These are phyloP conservation scores for Littorina saxatilis DNA, from an alignment of 1,140 invertebrate genomes.

Conservation along the genomic window DNA sequence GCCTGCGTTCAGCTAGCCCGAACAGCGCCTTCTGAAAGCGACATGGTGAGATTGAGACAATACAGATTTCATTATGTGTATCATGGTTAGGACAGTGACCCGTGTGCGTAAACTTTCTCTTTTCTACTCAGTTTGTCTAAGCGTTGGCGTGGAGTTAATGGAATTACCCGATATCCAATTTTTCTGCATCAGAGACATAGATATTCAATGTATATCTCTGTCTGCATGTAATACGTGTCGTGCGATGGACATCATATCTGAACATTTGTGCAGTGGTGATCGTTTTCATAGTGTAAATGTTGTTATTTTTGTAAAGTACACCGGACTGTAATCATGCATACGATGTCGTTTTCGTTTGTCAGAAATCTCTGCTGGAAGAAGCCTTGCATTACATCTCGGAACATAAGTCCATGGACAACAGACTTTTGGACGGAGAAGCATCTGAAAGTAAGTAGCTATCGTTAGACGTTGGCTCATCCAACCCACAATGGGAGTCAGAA, in stretches of 20 bases:
- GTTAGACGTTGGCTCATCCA: not conserved
- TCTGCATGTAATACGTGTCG: no score
- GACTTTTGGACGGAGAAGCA: conserved; percentile 8
- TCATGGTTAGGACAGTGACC: not conserved
- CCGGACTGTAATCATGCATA: no score
- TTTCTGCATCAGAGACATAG: no score
- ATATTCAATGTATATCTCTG: no score
- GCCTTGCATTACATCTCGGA: conserved; percentile 43
- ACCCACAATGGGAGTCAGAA: no score
- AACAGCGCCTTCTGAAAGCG: conserved; percentile 36
- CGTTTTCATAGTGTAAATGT: no score
- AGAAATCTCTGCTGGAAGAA: conserved; percentile 41
- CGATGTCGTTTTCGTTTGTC: conserved; percentile 22
- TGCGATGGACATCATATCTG: no score
- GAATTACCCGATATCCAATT: no score
- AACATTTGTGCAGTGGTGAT: no score
- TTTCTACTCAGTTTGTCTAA: no score
- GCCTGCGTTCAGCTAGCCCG: conserved; percentile 65
- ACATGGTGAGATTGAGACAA: conserved; percentile 60
- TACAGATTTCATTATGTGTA: not conserved
- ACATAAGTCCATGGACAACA: conserved; percentile 37
- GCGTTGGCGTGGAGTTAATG: no score
- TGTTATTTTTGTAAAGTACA: no score
- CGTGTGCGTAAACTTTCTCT: not conserved
- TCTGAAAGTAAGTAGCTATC: conserved; percentile 9